Conservation (phyloP, 1,140 invertebrate genomes). For the Drosophila setifemur region DNA sequence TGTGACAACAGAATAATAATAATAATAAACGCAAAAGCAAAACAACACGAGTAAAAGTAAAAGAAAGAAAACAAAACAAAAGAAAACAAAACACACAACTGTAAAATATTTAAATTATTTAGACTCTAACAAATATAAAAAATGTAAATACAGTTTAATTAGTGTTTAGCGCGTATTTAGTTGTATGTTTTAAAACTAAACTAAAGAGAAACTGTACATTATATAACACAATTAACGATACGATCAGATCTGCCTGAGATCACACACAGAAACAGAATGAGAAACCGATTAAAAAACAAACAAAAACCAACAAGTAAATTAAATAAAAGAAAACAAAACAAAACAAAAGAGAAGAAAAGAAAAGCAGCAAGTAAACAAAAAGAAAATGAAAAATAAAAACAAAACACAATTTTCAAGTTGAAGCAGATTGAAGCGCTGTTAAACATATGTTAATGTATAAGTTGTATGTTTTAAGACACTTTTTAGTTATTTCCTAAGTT, state of each 20-base stretch:
- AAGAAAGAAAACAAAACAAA: constrained; percentile 38
- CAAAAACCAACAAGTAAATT: constrained; percentile 4
- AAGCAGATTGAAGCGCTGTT: constrained; percentile 74
- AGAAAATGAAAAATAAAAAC: not conserved
- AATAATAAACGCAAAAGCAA: constrained; percentile 7
- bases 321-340: not conserved
- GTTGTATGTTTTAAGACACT: constrained; percentile 71
- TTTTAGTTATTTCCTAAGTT: constrained; percentile 80
- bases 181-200: constrained; percentile 81
- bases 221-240: constrained; percentile 72
- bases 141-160: constrained; percentile 81
- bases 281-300: constrained; percentile 4
- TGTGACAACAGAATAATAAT: constrained; percentile 58
- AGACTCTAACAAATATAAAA: constrained; percentile 58
- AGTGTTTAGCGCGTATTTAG: constrained; percentile 80
- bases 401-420: constrained; percentile 59
- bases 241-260: constrained; percentile 12
- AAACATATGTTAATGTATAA: constrained; percentile 55
- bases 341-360: constrained; percentile 20
- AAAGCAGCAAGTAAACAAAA: constrained; percentile 54
- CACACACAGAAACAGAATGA: constrained; percentile 11
- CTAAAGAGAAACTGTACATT: constrained; percentile 73
- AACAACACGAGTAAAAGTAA: constrained; percentile 64
- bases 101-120: constrained; percentile 79
- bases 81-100: constrained; percentile 26